Evolutionary conservation across 2,797 vertebrate species (phyloP).

Genomic region (Chaenodraco wilsoni): DNA sequence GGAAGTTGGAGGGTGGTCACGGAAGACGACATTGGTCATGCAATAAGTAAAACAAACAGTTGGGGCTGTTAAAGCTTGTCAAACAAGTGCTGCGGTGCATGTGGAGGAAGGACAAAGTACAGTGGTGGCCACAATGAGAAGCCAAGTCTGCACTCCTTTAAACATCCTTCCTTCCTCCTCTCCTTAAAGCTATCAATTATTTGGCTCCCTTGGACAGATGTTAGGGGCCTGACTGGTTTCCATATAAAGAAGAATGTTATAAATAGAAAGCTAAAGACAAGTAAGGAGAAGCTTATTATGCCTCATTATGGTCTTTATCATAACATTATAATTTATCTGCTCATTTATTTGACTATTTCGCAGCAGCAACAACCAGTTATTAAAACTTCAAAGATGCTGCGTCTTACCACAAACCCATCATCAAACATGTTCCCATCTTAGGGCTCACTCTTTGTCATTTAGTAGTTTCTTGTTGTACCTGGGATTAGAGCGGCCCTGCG

Average conservation of each 20-base stretch:
- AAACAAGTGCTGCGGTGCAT: constrained; percentile 47
- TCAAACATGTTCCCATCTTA: constrained; percentile 29
- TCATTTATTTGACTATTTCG: constrained; percentile 3
- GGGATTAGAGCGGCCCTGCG: constrained; percentile 26
- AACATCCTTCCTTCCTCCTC: constrained; percentile 49
- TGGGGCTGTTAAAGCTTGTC: constrained; percentile 53
- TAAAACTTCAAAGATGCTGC: constrained; percentile 37
- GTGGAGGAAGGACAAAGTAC: constrained; percentile 47
- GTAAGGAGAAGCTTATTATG: neutral
- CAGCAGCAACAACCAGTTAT: constrained; percentile 15
- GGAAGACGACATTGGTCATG: constrained; percentile 52
- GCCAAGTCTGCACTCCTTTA: constrained; percentile 54
- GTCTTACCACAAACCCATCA: constrained; percentile 24
- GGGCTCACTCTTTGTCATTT: constrained; percentile 41
- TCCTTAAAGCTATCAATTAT: constrained; percentile 41
- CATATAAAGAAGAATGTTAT: constrained; percentile 24
- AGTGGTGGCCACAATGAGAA: constrained; percentile 32
- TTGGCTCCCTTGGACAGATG: constrained; percentile 16
- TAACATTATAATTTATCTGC: neutral
- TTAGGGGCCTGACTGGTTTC: constrained; percentile 32
- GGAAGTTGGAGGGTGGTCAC: constrained; percentile 46
- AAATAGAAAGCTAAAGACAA: constrained; percentile 1
- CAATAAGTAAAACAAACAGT: constrained; percentile 66
- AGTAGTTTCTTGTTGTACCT: constrained; percentile 32
- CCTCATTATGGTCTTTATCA: neutral